These are phyloP conservation scores for Macaria notata DNA, from an alignment of 2,888 invertebrate genomes.

Conservation along the genomic window DNA sequence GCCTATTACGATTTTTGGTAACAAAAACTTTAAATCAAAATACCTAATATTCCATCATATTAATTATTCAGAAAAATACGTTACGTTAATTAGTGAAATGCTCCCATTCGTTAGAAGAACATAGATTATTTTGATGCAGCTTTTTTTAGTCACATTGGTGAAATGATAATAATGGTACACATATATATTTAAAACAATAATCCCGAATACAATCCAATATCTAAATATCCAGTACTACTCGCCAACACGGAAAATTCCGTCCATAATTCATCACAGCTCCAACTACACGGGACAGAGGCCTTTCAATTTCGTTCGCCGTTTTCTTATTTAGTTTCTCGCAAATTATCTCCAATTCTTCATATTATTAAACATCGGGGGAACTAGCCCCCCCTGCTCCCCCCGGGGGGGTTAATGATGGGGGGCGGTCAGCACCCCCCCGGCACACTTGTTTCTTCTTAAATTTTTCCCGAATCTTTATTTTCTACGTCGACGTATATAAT, in stretches of 20 bases:
- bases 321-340: conserved; percentile 83
- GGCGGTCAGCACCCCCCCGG: conserved; percentile 75
- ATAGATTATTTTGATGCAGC: too few species aligned
- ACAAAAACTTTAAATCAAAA: too few species aligned
- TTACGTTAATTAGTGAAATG: too few species aligned
- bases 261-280: not conserved
- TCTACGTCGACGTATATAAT: conserved; percentile 81
- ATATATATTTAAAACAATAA: too few species aligned
- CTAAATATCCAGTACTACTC: too few species aligned
- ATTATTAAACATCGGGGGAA: conserved; percentile 82
- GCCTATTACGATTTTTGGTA: too few species aligned
- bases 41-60: too few species aligned
- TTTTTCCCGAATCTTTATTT: conserved; percentile 83
- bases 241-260: not conserved
- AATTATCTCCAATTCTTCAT: conserved; percentile 83
- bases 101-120: too few species aligned
- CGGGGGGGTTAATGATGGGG: conserved; percentile 73
- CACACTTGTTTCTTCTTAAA: conserved; percentile 81
- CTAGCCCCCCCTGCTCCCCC: conserved; percentile 56
- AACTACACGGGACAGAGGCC: conserved; percentile 52
- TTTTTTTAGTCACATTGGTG: too few species aligned
- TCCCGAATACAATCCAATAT: too few species aligned
- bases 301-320: conserved; percentile 79
- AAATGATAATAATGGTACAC: too few species aligned
- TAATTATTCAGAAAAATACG: too few species aligned